A percentile compares a stretch with the other conserved stretches of the same genome.
Conservation (phyloP, 92 coral and sea anemone genomes). For the Bergia sp. region DNA sequence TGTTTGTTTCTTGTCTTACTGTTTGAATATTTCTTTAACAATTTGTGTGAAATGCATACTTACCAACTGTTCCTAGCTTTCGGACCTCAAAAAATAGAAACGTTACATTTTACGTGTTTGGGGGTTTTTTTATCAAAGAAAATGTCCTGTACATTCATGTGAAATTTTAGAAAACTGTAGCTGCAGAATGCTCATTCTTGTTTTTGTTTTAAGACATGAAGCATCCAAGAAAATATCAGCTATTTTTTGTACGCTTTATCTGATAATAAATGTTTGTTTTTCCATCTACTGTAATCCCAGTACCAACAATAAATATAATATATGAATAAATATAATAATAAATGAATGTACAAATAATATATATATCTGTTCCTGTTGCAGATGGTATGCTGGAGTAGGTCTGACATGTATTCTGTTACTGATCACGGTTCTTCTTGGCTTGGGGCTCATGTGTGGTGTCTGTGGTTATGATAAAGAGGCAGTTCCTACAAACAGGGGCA, state of each 20-base stretch:
- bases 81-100: too few species aligned
- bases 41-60: background rate
- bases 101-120: too few species aligned
- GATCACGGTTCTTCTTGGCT: constrained; percentile 84
- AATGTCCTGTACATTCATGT: too few species aligned
- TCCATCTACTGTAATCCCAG: too few species aligned
- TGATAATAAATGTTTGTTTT: too few species aligned
- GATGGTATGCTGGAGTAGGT: constrained; percentile 94
- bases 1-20: background rate
- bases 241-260: too few species aligned
- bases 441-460: constrained; percentile 96
- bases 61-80: background rate
- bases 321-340: background rate
- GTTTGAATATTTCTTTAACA: background rate
- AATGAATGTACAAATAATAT: background rate
- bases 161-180: too few species aligned
- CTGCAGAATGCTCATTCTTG: too few species aligned
- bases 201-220: too few species aligned
- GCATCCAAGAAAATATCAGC: too few species aligned
- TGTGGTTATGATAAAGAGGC: constrained; percentile 90
- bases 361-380: constrained; percentile 6
- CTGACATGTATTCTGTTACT: constrained; percentile 82
- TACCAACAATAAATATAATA: background rate
- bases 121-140: too few species aligned
- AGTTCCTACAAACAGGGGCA: constrained; percentile 84